Conservation (phyloP, 2,888 invertebrate genomes). For the Ellobium chinense region DNA sequence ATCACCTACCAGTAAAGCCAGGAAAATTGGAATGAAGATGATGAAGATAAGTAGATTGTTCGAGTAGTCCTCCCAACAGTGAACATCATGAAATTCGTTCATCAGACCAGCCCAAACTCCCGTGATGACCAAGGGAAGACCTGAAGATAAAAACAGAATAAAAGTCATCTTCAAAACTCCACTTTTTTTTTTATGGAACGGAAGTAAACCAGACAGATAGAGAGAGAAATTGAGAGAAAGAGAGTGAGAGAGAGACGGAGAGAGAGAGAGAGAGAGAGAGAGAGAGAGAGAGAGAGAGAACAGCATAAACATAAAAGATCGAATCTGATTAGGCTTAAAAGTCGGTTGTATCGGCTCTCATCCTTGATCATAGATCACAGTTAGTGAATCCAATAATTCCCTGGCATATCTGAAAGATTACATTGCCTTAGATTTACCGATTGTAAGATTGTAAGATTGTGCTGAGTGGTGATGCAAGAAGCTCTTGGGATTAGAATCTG, state of each 20-base stretch:
- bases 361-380: too few species aligned
- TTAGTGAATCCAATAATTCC: too few species aligned
- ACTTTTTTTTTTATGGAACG: neutral
- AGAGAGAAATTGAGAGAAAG: conserved; percentile 11
- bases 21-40: conserved; percentile 75
- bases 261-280: conserved; percentile 12
- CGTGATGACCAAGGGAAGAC: conserved; percentile 80
- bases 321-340: too few species aligned
- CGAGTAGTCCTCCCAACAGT: conserved; percentile 78
- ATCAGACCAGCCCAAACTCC: conserved; percentile 79
- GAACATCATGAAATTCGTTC: conserved; percentile 60
- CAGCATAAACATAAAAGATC: neutral
- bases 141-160: conserved; percentile 72
- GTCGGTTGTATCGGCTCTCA: too few species aligned
- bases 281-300: neutral
- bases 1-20: conserved; percentile 75
- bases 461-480: too few species aligned
- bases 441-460: too few species aligned
- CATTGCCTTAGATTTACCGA: too few species aligned
- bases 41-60: conserved; percentile 46
- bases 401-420: too few species aligned
- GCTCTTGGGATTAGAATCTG: too few species aligned
- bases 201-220: conserved; percentile 18
- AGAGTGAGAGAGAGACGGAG: conserved; percentile 33
- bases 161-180: too few species aligned